These are phyloP conservation scores for Ploceus nigricollis DNA, from an alignment of 2,113 vertebrate species.

Conservation along the genomic window DNA sequence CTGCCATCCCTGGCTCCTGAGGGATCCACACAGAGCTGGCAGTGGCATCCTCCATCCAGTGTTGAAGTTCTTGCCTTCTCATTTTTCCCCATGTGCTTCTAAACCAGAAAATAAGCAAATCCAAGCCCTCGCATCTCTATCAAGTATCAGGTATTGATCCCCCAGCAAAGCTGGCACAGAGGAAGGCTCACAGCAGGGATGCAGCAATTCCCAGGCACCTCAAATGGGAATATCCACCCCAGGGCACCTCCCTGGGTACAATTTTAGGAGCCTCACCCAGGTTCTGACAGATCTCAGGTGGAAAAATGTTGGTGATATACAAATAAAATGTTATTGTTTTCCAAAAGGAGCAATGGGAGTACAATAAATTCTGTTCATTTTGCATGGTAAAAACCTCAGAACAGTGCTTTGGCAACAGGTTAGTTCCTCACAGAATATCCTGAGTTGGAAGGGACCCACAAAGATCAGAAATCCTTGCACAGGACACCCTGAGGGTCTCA, in stretches of 20 bases:
- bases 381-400: neutral
- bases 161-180: neutral
- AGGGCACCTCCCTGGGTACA: neutral
- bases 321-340: fast-evolving
- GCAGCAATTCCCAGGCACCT: neutral
- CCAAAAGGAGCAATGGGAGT: neutral
- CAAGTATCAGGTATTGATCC: neutral
- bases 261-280: neutral
- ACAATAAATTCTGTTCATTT: neutral
- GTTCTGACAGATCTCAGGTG: neutral
- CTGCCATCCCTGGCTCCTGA: fast-evolving
- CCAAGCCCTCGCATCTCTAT: neutral
- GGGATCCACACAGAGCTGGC: fast-evolving
- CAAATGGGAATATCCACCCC: neutral
- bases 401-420: fast-evolving
- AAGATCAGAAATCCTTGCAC: neutral
- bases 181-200: neutral
- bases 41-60: neutral
- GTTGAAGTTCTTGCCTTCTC: neutral
- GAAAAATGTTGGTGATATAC: fast-evolving
- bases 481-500: neutral
- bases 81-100: neutral
- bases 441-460: neutral
- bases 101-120: neutral
- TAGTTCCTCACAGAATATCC: neutral